phyloP scores from a whole-genome alignment of 1,140 invertebrate genomes.

The Macrocentrus cingulum region DNA sequence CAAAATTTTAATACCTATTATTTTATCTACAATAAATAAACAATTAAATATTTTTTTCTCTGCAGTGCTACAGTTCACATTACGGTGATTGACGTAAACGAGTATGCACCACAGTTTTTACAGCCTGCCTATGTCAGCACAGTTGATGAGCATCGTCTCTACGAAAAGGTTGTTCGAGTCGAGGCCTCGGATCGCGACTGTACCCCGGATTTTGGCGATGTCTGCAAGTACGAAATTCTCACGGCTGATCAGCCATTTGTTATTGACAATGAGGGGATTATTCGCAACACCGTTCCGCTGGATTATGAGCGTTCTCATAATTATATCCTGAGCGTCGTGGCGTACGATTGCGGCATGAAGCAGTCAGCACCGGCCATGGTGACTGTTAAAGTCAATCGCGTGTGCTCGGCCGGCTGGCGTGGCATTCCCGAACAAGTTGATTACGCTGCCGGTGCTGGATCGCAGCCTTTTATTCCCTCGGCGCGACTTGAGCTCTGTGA shows the following conservation, averaged over 20 bases:
- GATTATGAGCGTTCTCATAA: constrained; percentile 91
- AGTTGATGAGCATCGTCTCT: constrained; percentile 88
- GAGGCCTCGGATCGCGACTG: constrained; percentile 90
- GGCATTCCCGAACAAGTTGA: constrained; percentile 88
- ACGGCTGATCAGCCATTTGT: constrained; percentile 87
- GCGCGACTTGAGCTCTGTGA: constrained; percentile 88
- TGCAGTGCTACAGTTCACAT: constrained; percentile 89
- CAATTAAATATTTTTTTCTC: constrained; percentile 33
- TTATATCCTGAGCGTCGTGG: constrained; percentile 95
- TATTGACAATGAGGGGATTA: constrained; percentile 88
- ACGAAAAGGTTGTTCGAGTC: constrained; percentile 86
- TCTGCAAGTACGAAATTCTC: constrained; percentile 94
- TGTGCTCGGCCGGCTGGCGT: constrained; percentile 62
- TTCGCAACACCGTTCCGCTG: constrained; percentile 88
- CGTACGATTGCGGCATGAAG: constrained; percentile 94
- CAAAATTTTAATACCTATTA: not conserved
- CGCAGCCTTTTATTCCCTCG: constrained; percentile 78
- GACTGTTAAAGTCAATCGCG: constrained; percentile 82
- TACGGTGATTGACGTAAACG: constrained; percentile 93
- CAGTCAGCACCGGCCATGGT: constrained; percentile 87
- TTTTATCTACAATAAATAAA: not conserved
- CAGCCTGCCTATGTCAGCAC: constrained; percentile 87
- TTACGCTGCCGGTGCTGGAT: constrained; percentile 83
- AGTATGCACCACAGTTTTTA: constrained; percentile 85
- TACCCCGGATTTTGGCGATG: constrained; percentile 87